phyloP scores from a whole-genome alignment of 1,140 invertebrate genomes.

The Drosophila kanapiae region DNA sequence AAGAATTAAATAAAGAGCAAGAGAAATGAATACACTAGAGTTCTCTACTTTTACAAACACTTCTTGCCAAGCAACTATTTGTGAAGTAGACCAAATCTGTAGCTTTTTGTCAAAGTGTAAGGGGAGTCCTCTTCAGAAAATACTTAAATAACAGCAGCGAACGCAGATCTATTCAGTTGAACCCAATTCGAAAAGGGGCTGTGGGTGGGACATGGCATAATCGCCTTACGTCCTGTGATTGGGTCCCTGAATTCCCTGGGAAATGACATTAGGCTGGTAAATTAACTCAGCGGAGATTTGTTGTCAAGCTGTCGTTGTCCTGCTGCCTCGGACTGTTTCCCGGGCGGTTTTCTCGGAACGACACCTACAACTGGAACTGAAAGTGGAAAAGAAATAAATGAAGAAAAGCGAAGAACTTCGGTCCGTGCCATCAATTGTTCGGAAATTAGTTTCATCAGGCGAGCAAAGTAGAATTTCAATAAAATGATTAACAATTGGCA shows the following conservation, averaged over 20 bases:
- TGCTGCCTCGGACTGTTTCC: slow-evolving; percentile 21
- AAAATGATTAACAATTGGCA: slow-evolving; percentile 2
- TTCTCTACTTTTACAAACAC: not conserved
- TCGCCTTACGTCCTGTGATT: slow-evolving; percentile 63
- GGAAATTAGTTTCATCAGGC: slow-evolving; percentile 32
- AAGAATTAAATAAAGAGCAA: not conserved
- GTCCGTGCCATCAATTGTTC: slow-evolving; percentile 6
- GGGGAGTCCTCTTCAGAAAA: slow-evolving; percentile 8
- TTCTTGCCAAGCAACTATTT: not conserved
- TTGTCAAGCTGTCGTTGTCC: slow-evolving; percentile 59
- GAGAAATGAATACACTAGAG: not conserved
- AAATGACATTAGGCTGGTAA: slow-evolving; percentile 74
- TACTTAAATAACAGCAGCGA: not conserved
- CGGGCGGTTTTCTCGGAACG: slow-evolving; percentile 15
- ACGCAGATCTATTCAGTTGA: slow-evolving; percentile 57
- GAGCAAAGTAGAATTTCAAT: not conserved
- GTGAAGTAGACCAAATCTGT: not conserved
- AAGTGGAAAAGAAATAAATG: slow-evolving; percentile 6
- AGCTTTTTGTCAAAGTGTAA: not conserved
- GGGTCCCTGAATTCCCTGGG: slow-evolving; percentile 41
- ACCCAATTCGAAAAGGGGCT: slow-evolving; percentile 27
- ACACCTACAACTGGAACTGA: not conserved
- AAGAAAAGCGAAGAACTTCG: slow-evolving; percentile 7
- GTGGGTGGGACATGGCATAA: slow-evolving; percentile 40
- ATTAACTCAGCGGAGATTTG: slow-evolving; percentile 74